These are phyloP conservation scores for Hemibagrus guttatus DNA, from an alignment of 2,797 vertebrate species.

Conservation along the genomic window DNA sequence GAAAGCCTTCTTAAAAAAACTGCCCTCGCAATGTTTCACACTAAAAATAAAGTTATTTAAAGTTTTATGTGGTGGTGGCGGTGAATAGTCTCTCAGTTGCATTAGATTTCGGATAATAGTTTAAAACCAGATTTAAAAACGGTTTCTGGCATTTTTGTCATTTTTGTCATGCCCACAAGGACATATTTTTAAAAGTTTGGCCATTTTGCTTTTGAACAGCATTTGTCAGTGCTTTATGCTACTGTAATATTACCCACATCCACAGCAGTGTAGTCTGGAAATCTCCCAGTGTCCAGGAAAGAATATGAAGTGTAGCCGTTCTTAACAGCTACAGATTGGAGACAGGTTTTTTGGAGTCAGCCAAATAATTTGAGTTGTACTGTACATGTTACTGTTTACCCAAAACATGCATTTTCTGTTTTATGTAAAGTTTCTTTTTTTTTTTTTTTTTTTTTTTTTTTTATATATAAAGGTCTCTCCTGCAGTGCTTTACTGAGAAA, in stretches of 20 bases:
- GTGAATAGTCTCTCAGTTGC: not conserved
- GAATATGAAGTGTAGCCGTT: not conserved
- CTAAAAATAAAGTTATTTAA: not conserved
- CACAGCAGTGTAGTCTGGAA: not conserved
- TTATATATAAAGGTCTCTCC: not conserved
- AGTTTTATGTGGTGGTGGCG: not conserved
- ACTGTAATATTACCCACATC: not conserved
- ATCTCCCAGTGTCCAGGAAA: not conserved
- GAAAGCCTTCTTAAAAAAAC: not conserved
- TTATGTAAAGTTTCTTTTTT: conserved; percentile 20
- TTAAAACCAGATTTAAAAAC: not conserved
- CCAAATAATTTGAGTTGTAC: conserved; percentile 11
- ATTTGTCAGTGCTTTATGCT: not conserved
- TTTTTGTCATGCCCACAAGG: not conserved
- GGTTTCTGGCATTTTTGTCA: not conserved
- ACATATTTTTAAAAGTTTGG: not conserved
- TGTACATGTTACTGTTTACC: conserved; percentile 20
- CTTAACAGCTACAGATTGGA: not conserved
- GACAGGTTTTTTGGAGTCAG: not conserved
- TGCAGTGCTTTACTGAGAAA: conserved; percentile 58
- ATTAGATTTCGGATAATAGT: not conserved
- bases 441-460: conserved; percentile 21
- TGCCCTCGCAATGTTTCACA: not conserved
- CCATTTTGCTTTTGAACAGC: not conserved
- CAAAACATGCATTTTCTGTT: conserved; percentile 24